phyloP scores from a whole-genome alignment of 2,888 invertebrate genomes.

The Deilephila elpenor region DNA sequence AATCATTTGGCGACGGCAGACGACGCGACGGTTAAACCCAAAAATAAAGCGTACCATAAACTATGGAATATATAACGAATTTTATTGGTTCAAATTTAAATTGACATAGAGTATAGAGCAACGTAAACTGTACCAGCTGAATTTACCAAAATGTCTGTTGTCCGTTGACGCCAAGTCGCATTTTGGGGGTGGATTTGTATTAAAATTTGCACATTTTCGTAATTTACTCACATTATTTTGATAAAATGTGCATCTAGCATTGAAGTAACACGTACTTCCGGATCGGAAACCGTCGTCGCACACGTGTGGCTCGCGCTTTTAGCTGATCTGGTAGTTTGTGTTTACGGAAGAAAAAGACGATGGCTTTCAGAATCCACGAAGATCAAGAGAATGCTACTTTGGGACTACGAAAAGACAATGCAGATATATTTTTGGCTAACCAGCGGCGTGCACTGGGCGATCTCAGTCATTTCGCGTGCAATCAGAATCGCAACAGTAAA shows the following conservation, averaged over 20 bases:
- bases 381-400: slow-evolving; percentile 89
- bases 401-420: slow-evolving; percentile 81
- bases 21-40: neutral
- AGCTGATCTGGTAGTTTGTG: slow-evolving; percentile 59
- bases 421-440: slow-evolving; percentile 75
- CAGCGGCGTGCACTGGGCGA: slow-evolving; percentile 88
- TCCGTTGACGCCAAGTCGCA: slow-evolving; percentile 75
- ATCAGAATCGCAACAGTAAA: slow-evolving; percentile 81
- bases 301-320: slow-evolving; percentile 52
- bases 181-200: slow-evolving; percentile 72
- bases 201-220: slow-evolving; percentile 49
- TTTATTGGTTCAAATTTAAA: slow-evolving; percentile 74
- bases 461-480: slow-evolving; percentile 85
- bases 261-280: slow-evolving; percentile 50
- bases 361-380: slow-evolving; percentile 91
- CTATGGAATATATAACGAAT: slow-evolving; percentile 35
- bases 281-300: slow-evolving; percentile 58
- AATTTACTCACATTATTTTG: slow-evolving; percentile 60
- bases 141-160: slow-evolving; percentile 76
- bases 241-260: slow-evolving; percentile 63
- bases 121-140: slow-evolving; percentile 80
- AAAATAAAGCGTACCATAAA: slow-evolving; percentile 34
- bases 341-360: slow-evolving; percentile 78
- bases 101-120: slow-evolving; percentile 67
- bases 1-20: neutral